Evolutionary conservation across 2,113 vertebrate species (phyloP), one percentile per base, ranked within the genome.

Genomic region (Pseudorhombus dupliciocellatus): DNA sequence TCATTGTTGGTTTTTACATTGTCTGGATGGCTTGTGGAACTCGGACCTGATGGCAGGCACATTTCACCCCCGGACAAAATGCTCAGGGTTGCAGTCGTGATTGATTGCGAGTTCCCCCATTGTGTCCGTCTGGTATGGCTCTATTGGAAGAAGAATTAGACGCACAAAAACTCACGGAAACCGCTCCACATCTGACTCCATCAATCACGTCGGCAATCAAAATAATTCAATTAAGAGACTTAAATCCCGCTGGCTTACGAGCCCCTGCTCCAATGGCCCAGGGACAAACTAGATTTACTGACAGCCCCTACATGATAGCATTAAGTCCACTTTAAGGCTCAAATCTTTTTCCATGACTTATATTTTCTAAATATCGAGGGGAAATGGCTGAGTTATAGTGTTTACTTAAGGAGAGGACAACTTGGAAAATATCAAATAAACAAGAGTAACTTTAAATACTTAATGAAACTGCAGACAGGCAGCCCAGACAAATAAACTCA

Each of bases 161-260:
- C 66, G 11, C 86, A 89, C 84, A 88, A 91, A 90, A 91, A 89
- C 30, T 34, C 79, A 85, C 15, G 85, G 87, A 88, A 92, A 92
- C 75, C 52, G 84, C 81, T 86, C 61, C 77, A 71, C 93, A 92
- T 92, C 86, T 92, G 89, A 92, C 89, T 92, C 90, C 91, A 94
- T 94, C 91, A 92, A 92, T 93, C 93, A 94, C 87, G 84, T 77
- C 85, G 44, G 88, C 90, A 92, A 94, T 92, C 92, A 93, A 92
- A 94, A 92, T 93, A 93, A 93, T 93, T 92, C 80, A 91, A 93
- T 93, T 93, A 92, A 84, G 82, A 84, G 85, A 87, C 80, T 84
- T 78, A 91, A 91, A 92, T 92, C 90, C 90, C 80, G 64, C 86
- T 89, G 89, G 91, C 89, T 88, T 87, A 84, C 67, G 67, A 88